Evolutionary conservation across 30 jellyfish, hydroid and myxozoan genomes (phyloP).

Genomic region (Cassiopea andromeda): DNA sequence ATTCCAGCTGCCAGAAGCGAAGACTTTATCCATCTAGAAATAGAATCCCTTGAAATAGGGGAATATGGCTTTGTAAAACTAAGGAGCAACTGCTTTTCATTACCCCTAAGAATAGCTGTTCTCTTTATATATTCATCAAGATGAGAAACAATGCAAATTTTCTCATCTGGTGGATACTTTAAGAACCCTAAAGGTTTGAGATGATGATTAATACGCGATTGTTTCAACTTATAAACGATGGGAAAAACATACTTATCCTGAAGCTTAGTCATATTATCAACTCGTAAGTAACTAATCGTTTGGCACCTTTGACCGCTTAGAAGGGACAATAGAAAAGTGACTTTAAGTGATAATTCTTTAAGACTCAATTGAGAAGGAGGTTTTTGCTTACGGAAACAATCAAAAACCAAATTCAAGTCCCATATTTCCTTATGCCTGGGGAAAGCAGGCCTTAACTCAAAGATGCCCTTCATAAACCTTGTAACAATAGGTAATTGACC

Average conservation of each 20-base stretch:
- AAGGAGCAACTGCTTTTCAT: slow-evolving; percentile 21
- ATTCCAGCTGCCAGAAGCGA: slow-evolving; percentile 32
- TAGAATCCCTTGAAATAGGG: slow-evolving; percentile 30
- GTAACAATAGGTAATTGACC: slow-evolving; percentile 55
- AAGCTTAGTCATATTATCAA: not conserved
- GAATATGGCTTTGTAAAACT: slow-evolving; percentile 38
- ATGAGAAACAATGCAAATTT: slow-evolving; percentile 40
- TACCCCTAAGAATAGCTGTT: not conserved
- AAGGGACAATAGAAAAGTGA: slow-evolving; percentile 3
- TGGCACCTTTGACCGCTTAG: slow-evolving; percentile 20
- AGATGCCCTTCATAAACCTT: slow-evolving; percentile 56
- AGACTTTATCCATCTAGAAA: slow-evolving; percentile 31
- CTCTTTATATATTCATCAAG: slow-evolving; percentile 25
- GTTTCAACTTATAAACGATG: not conserved
- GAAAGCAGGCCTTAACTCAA: slow-evolving; percentile 53
- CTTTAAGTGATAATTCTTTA: slow-evolving; percentile 1
- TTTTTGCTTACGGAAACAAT: slow-evolving; percentile 27
- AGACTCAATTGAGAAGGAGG: slow-evolving; percentile 5
- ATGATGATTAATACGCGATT: not conserved
- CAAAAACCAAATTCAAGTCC: slow-evolving; percentile 36
- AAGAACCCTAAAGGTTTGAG: not conserved
- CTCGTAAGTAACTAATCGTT: not conserved
- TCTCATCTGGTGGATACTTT: slow-evolving; percentile 4
- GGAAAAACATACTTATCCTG: slow-evolving; percentile 1
- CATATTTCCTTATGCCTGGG: slow-evolving; percentile 47